phyloP scores from a whole-genome alignment of 2,113 vertebrate genomes.

The Lasiurus borealis region DNA sequence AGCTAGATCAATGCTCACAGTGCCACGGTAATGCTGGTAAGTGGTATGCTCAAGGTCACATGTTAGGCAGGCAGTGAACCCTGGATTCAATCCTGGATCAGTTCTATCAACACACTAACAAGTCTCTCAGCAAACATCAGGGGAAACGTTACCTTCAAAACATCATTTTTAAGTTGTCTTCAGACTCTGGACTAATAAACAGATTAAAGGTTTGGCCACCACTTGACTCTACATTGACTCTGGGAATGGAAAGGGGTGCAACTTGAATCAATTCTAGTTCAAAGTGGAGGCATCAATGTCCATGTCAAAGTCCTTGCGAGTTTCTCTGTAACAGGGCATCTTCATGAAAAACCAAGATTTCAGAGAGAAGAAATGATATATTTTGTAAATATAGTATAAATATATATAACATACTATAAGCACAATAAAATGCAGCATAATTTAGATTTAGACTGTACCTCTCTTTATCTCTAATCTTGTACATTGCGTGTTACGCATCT shows the following conservation, averaged over 20 bases:
- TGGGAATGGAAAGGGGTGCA: background rate
- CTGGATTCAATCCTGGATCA: background rate
- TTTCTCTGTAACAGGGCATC: background rate
- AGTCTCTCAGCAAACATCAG: background rate
- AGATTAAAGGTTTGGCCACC: background rate
- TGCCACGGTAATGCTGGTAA: rapidly evolving
- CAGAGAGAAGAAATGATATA: background rate
- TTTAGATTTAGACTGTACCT: background rate
- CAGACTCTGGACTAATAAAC: slow-evolving; percentile 49
- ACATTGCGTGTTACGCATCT: rapidly evolving
- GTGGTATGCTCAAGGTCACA: background rate
- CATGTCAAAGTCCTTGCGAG: background rate
- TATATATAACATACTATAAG: background rate
- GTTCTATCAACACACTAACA: background rate
- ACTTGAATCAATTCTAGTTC: background rate
- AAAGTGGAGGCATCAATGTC: rapidly evolving
- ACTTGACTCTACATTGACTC: background rate
- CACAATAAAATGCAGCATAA: background rate
- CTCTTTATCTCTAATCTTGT: background rate
- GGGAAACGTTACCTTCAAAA: slow-evolving; percentile 59
- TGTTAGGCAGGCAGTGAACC: rapidly evolving
- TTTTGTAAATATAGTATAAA: background rate
- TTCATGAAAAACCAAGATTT: background rate
- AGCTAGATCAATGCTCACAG: rapidly evolving
- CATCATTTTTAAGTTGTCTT: slow-evolving; percentile 66